Evolutionary conservation across 1,140 invertebrate species (phyloP).

Genomic region (Habropoda laboriosa): DNA sequence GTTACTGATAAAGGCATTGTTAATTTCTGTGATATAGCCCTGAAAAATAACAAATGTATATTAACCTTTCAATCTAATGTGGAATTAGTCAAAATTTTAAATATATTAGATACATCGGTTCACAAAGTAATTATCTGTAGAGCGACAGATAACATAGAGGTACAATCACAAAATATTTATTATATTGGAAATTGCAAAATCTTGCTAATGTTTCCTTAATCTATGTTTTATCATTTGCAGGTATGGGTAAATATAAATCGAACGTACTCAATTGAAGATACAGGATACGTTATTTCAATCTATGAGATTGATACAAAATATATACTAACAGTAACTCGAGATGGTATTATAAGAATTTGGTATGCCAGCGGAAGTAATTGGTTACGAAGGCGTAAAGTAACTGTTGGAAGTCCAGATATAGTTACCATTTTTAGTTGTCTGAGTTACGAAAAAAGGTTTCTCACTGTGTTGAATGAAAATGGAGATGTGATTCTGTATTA

Average conservation of each 20-base stretch:
- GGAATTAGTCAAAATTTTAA: slow-evolving; percentile 66
- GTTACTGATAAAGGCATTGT: slow-evolving; percentile 66
- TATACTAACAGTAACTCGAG: slow-evolving; percentile 68
- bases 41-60: slow-evolving; percentile 44
- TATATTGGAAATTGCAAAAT: neutral
- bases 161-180: slow-evolving; percentile 37
- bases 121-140: slow-evolving; percentile 71
- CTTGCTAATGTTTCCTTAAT: slow-evolving; percentile 4
- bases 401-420: slow-evolving; percentile 31
- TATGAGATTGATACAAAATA: slow-evolving; percentile 64
- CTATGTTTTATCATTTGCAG: slow-evolving; percentile 41
- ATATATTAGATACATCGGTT: too few relatives aligned
- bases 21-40: slow-evolving; percentile 64
- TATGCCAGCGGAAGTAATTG: slow-evolving; percentile 58
- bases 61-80: slow-evolving; percentile 54
- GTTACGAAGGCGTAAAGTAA: slow-evolving; percentile 43
- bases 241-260: slow-evolving; percentile 52
- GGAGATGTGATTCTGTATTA: slow-evolving; percentile 42
- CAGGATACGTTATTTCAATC: slow-evolving; percentile 68
- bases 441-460: slow-evolving; percentile 63
- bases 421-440: slow-evolving; percentile 68
- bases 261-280: slow-evolving; percentile 45
- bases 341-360: slow-evolving; percentile 71
- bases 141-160: slow-evolving; percentile 65
- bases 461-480: slow-evolving; percentile 69